Percentiles rank a stretch among this genome's conserved stretches.
phyloP scores from a whole-genome alignment of 2,797 vertebrate genomes.

The Scyliorhinus canicula region DNA sequence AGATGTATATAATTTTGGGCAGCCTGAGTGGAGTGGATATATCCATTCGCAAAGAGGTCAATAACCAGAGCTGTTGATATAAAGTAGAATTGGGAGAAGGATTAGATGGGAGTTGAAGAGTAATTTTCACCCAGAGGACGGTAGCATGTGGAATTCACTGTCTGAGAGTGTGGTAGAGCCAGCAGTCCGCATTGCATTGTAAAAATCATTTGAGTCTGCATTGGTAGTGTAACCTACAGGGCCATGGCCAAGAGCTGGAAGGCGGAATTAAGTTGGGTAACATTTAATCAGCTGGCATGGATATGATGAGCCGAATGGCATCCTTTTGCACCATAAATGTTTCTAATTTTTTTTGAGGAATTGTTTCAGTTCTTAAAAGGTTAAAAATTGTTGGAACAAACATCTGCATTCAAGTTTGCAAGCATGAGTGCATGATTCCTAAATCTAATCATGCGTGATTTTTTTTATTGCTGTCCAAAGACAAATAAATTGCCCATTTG shows the following conservation, averaged over 20 bases:
- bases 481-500: conserved; percentile 13
- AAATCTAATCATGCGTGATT: conserved; percentile 1
- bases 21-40: no score
- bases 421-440: neutral
- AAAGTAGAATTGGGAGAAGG: no score
- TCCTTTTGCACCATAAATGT: neutral
- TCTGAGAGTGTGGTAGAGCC: neutral
- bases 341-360: neutral
- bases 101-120: no score
- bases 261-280: neutral
- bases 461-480: neutral
- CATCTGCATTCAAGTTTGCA: neutral
- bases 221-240: neutral
- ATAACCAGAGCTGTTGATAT: no score
- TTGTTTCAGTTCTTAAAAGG: conserved; percentile 1
- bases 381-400: neutral
- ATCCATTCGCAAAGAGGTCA: no score
- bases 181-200: neutral
- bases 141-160: no score
- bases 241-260: no score
- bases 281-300: neutral
- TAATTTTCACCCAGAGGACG: no score
- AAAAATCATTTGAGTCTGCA: no score
- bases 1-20: no score
- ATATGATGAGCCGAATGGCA: neutral